These are phyloP conservation scores for Andrena bicolor DNA, from an alignment of 2,888 invertebrate species.

Conservation along the genomic window DNA sequence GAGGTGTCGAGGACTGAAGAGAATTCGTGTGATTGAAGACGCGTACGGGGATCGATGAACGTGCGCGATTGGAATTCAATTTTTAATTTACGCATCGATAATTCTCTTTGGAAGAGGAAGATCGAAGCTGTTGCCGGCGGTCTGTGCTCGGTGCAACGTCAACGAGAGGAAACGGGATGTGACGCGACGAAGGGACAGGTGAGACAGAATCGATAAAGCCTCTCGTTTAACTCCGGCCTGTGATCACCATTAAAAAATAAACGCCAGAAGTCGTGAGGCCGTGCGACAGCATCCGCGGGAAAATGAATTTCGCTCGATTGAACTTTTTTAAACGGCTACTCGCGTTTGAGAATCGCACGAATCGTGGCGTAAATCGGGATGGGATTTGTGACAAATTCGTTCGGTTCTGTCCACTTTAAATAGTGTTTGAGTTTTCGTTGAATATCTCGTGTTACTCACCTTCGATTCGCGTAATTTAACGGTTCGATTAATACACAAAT, in stretches of 20 bases:
- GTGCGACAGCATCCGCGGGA: conserved; percentile 10
- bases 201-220: conserved; percentile 55
- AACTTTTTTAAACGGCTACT: conserved; percentile 7
- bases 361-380: conserved; percentile 6
- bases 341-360: background rate
- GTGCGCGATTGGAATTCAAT: conserved; percentile 64
- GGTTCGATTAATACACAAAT: too few relatives aligned
- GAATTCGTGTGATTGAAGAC: background rate
- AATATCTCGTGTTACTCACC: background rate
- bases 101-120: conserved; percentile 57
- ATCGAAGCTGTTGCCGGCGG: conserved; percentile 31
- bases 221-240: conserved; percentile 12
- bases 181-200: conserved; percentile 36
- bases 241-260: conserved; percentile 51
- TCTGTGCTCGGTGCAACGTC: conserved; percentile 25
- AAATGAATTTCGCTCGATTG: conserved; percentile 45
- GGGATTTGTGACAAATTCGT: conserved; percentile 32
- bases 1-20: background rate
- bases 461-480: background rate
- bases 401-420: conserved; percentile 8
- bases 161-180: conserved; percentile 14
- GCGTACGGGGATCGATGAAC: background rate
- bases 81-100: conserved; percentile 73
- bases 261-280: conserved; percentile 36
- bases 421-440: background rate